Conservation (phyloP, 2,797 vertebrate species). For the Neopelma chrysocephalum region DNA sequence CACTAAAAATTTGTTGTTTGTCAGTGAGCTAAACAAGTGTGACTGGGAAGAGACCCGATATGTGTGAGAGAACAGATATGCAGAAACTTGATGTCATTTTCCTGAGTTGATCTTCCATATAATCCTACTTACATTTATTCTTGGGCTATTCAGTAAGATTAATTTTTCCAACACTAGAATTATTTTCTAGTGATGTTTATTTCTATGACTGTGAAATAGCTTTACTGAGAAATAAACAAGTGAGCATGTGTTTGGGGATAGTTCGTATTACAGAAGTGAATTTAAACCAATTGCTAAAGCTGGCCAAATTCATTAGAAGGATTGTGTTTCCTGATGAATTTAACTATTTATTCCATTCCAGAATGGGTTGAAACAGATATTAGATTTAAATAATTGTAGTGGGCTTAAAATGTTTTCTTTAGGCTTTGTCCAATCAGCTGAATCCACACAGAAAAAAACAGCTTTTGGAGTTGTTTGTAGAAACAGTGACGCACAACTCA, state of each 20-base stretch:
- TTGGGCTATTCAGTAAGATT: slow-evolving; percentile 21
- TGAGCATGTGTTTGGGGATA: neutral
- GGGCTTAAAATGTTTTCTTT: neutral
- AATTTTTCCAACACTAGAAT: slow-evolving; percentile 29
- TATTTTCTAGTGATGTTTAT: slow-evolving; percentile 13
- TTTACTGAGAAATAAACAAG: slow-evolving; percentile 43
- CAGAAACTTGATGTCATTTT: slow-evolving; percentile 3
- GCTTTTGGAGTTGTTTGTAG: neutral
- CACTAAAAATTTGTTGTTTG: neutral
- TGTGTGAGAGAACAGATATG: neutral
- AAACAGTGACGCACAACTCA: neutral
- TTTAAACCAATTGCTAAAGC: slow-evolving; percentile 2
- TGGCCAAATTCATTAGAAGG: slow-evolving; percentile 33
- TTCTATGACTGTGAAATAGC: slow-evolving; percentile 22
- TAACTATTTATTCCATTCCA: slow-evolving; percentile 18
- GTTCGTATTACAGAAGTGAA: neutral
- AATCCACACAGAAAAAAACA: neutral
- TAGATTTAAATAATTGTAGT: neutral
- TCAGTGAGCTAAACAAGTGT: slow-evolving; percentile 4
- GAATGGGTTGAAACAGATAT: neutral
- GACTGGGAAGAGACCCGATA: neutral
- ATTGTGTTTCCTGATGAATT: slow-evolving; percentile 3
- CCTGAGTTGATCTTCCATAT: slow-evolving; percentile 2
- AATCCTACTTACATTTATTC: slow-evolving; percentile 43
- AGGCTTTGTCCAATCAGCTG: neutral